These are phyloP conservation scores for Globia sparganii DNA, from an alignment of 2,888 invertebrate genomes.

Conservation along the genomic window DNA sequence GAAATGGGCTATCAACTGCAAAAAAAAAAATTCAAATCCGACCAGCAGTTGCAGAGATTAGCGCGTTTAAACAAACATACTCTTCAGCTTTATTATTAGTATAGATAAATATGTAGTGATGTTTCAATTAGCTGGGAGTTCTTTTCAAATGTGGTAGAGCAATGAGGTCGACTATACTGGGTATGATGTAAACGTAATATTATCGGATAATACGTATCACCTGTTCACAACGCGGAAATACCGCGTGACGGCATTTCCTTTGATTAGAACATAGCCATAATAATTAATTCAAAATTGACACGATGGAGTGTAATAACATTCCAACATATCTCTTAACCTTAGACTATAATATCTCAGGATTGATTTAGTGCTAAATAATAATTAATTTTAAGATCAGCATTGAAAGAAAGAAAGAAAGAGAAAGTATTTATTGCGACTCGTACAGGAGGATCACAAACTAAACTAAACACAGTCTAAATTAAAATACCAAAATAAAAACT, in stretches of 20 bases:
- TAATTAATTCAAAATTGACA: conserved; percentile 25
- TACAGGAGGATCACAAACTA: too few species aligned
- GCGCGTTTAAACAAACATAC: too few species aligned
- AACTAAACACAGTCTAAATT: too few species aligned
- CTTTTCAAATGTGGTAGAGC: not conserved
- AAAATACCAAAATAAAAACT: too few species aligned
- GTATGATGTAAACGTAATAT: not conserved
- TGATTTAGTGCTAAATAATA: not conserved
- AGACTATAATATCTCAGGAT: not conserved
- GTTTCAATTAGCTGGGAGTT: not conserved
- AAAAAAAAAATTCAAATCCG: too few species aligned
- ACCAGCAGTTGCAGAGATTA: too few species aligned
- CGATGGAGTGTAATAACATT: conserved; percentile 4
- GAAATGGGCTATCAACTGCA: too few species aligned
- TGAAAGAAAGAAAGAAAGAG: too few species aligned
- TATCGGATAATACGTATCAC: not conserved
- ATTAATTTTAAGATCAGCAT: too few species aligned
- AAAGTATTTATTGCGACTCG: too few species aligned
- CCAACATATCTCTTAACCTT: not conserved
- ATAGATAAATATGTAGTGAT: too few species aligned
- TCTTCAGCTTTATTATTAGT: too few species aligned
- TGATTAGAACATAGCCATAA: conserved; percentile 35
- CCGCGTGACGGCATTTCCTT: conserved; percentile 39
- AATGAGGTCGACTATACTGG: not conserved
- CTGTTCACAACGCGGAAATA: conserved; percentile 11